These are phyloP conservation scores for Ericerus pela DNA, from an alignment of 1,140 invertebrate genomes.

Conservation along the genomic window DNA sequence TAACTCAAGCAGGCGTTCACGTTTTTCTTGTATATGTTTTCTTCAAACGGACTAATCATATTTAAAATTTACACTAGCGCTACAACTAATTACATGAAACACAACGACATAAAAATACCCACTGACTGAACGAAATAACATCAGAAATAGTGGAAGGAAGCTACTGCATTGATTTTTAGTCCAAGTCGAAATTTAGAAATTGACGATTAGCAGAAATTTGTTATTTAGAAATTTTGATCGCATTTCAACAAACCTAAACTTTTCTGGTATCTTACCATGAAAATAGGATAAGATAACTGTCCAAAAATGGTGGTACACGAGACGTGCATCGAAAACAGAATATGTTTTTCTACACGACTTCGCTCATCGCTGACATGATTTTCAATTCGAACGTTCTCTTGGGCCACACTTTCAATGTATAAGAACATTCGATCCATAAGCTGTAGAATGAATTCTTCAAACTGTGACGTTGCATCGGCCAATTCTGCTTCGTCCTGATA, in stretches of 20 bases:
- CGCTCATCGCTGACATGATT: constrained; percentile 40
- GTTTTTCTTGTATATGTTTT: too few relatives aligned
- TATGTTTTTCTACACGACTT: constrained; percentile 51
- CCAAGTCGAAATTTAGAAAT: too few relatives aligned
- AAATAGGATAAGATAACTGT: constrained; percentile 45
- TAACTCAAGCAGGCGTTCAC: too few relatives aligned
- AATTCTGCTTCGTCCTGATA: constrained; percentile 50
- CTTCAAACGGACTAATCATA: too few relatives aligned
- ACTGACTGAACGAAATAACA: too few relatives aligned
- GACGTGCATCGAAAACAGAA: constrained; percentile 51
- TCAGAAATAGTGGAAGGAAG: too few relatives aligned
- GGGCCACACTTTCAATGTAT: constrained; percentile 54
- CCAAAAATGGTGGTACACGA: constrained; percentile 45
- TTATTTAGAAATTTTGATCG: too few relatives aligned
- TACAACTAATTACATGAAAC: too few relatives aligned
- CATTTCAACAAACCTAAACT: neutral
- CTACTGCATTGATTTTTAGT: too few relatives aligned
- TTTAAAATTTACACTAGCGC: too few relatives aligned
- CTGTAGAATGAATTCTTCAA: constrained; percentile 78
- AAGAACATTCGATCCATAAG: constrained; percentile 64
- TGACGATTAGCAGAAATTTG: too few relatives aligned
- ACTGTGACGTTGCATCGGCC: constrained; percentile 61
- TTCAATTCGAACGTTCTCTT: constrained; percentile 49
- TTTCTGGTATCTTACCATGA: constrained; percentile 31
- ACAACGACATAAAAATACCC: too few relatives aligned